Evolutionary conservation across 2,113 vertebrate genomes (phyloP), one percentile per base, ranked within the genome.

Genomic region (Neotoma lepida): DNA sequence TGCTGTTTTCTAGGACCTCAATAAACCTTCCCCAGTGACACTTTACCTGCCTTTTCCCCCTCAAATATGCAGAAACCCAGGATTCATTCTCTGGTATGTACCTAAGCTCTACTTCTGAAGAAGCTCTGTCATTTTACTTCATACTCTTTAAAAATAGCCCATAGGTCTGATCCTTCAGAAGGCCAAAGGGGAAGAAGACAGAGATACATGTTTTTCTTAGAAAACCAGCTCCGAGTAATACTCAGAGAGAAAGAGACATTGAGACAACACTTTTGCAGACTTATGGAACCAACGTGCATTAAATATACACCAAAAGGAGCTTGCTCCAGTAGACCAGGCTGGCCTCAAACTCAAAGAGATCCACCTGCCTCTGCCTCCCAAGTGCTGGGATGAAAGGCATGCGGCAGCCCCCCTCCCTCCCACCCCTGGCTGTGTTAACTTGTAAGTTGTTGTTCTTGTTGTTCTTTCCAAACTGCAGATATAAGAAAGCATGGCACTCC

Each of bases 401-500:
- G 58, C n/a, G n/a, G n/a, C n/a, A n/a, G n/a, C n/a, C n/a, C n/a
- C n/a, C n/a, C n/a, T n/a, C n/a, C n/a, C n/a, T n/a, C n/a, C n/a
- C n/a, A n/a, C n/a, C n/a, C n/a, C n/a, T n/a, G 18, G 30, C 64
- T 68, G 30, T 68, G 58, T 26, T 66, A 39, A 51, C 63, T 49
- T 84, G 22, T 35, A 44, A 51, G 13, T n/a, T n/a, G n/a, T n/a
- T n/a, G n/a, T n/a, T n/a, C n/a, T 30, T 63, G 68, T 39, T 81
- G 1, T 49, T 66, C 15, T 85, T 33, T 44, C 68, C 28, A 30
- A 74, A 76, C 20, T 39, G 73, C 8, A 74, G 74, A 63, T 0
- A 58, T 0, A 15, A 10, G 66, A 9, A 10, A 41, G 7, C 1
- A 0, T 15, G 24, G 44, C 24, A 44, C 4, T 0, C 9, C 0